Evolutionary conservation across 2,888 invertebrate genomes (phyloP).

Genomic region (Polydesmus complanatus): DNA sequence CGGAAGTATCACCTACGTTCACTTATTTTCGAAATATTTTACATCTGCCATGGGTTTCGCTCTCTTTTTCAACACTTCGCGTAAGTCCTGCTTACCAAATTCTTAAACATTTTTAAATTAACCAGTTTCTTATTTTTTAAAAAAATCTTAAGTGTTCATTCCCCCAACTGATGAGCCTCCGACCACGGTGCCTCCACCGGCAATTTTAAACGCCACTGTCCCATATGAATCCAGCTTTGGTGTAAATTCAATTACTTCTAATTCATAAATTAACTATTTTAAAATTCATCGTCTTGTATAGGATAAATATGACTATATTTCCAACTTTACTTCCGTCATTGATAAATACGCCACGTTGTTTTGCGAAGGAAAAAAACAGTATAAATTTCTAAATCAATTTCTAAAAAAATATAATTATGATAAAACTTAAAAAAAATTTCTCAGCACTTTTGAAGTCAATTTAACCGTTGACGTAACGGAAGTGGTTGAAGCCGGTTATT

Average conservation of each 20-base stretch:
- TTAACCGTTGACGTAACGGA: background rate
- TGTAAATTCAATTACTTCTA: too few species aligned
- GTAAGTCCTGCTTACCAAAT: background rate
- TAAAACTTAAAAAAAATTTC: background rate
- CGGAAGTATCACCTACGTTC: background rate
- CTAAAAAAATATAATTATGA: too few species aligned
- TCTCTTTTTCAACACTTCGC: conserved; percentile 4
- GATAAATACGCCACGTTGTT: too few species aligned
- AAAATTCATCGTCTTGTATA: background rate
- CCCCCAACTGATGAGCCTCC: conserved; percentile 5
- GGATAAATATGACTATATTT: background rate
- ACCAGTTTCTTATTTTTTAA: background rate
- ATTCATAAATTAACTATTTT: too few species aligned
- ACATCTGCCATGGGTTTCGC: background rate
- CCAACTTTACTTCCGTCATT: too few species aligned
- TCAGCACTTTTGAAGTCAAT: background rate
- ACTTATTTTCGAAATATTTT: conserved; percentile 1
- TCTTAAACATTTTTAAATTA: background rate
- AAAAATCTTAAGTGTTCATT: background rate
- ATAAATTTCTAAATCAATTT: too few species aligned
- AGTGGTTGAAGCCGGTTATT: background rate
- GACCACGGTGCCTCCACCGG: background rate
- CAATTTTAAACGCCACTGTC: background rate
- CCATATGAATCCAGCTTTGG: background rate
- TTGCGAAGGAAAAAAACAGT: too few species aligned